These are phyloP conservation scores for Shargacucullia verbasci DNA, from an alignment of 2,888 invertebrate species.

Conservation along the genomic window DNA sequence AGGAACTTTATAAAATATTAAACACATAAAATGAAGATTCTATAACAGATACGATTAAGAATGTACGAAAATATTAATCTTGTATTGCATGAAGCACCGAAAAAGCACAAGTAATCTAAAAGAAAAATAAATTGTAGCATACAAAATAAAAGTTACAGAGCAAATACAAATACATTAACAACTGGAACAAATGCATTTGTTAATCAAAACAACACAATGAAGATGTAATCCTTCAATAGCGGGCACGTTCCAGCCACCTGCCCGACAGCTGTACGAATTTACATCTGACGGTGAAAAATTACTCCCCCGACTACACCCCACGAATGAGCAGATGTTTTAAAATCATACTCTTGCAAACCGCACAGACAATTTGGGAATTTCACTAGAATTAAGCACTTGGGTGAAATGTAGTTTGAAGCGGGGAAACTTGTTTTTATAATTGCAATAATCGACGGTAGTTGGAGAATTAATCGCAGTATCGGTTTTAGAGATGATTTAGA, in stretches of 20 bases:
- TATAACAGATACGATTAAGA: no score
- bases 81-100: no score
- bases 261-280: slow-evolving; percentile 81
- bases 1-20: slow-evolving; percentile 4
- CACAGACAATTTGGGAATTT: slow-evolving; percentile 48
- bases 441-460: slow-evolving; percentile 51
- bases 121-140: no score
- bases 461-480: slow-evolving; percentile 35
- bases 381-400: slow-evolving; percentile 47
- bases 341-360: slow-evolving; percentile 51
- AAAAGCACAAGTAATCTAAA: no score
- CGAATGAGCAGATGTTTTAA: slow-evolving; percentile 75
- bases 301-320: slow-evolving; percentile 71
- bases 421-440: slow-evolving; percentile 55
- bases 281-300: slow-evolving; percentile 79
- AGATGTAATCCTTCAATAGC: slow-evolving; percentile 68
- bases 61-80: neutral
- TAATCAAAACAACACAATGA: slow-evolving; percentile 56
- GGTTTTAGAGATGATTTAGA: slow-evolving; percentile 43
- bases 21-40: slow-evolving; percentile 3
- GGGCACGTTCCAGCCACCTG: slow-evolving; percentile 83
- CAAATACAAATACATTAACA: slow-evolving; percentile 18
- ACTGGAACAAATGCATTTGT: slow-evolving; percentile 38
- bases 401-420: slow-evolving; percentile 39
- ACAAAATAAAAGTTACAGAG: slow-evolving; percentile 1